Conservation (phyloP, 2,797 vertebrate genomes). For the Oryzias dopingdopingensis region DNA sequence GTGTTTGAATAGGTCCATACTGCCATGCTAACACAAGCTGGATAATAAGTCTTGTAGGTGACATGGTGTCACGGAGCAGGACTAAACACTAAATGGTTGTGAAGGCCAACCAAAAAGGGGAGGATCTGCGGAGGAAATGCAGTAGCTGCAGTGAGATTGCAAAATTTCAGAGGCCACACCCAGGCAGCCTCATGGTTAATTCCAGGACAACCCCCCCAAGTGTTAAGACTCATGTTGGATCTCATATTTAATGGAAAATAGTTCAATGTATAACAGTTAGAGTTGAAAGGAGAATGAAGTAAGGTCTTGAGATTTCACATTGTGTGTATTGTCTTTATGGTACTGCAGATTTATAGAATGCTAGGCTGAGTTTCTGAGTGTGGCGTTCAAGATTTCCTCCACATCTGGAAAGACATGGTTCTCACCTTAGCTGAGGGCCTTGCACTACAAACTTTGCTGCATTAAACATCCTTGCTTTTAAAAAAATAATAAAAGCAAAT, state of each 20-base stretch:
- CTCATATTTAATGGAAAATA: neutral
- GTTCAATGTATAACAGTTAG: constrained; percentile 10
- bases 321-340: constrained; percentile 20
- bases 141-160: constrained; percentile 74
- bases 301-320: no score
- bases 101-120: constrained; percentile 53
- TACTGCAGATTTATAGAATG: constrained; percentile 24
- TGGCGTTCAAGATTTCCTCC: neutral
- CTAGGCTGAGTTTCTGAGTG: constrained; percentile 41
- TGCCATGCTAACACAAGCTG: constrained; percentile 26
- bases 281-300: neutral
- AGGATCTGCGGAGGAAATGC: constrained; percentile 66
- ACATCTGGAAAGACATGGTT: constrained; percentile 14
- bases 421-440: constrained; percentile 22
- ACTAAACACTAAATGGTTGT: constrained; percentile 52
- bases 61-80: constrained; percentile 24
- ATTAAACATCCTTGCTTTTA: constrained; percentile 5
- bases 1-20: constrained; percentile 41
- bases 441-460: constrained; percentile 29
- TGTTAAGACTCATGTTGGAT: constrained; percentile 1
- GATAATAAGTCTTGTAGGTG: constrained; percentile 25
- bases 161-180: constrained; percentile 69
- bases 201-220: constrained; percentile 4
- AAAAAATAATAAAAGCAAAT: no score
- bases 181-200: constrained; percentile 34